These are phyloP conservation scores for Dendrophyllia cribrosa DNA, from an alignment of 64 coral and sea anemone species.

Conservation along the genomic window DNA sequence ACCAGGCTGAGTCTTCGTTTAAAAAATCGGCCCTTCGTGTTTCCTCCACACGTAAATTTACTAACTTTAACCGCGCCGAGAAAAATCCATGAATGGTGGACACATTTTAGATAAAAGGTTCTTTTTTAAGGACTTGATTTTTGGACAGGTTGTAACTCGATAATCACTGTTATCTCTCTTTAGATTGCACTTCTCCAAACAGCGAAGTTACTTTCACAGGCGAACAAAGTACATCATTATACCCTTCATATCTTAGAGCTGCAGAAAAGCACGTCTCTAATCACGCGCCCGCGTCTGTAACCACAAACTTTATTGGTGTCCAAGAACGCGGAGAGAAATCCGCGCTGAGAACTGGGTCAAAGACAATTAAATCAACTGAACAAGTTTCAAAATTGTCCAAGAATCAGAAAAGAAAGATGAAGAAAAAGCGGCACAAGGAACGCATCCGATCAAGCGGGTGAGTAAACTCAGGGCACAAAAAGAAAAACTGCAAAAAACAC, in stretches of 20 bases:
- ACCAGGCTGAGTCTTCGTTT: too few species aligned
- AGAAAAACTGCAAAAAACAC: too few species aligned
- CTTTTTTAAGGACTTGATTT: too few species aligned
- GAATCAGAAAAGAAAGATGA: slow-evolving; percentile 67
- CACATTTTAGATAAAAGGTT: too few species aligned
- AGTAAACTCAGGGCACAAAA: background rate
- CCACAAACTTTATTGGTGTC: background rate
- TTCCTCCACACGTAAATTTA: too few species aligned
- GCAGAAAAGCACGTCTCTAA: background rate
- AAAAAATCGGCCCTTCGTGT: too few species aligned
- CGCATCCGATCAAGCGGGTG: background rate
- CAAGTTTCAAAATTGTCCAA: slow-evolving; percentile 19
- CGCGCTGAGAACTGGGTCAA: background rate
- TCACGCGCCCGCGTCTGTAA: background rate
- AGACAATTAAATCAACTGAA: background rate
- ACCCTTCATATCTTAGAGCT: background rate
- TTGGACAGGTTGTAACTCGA: too few species aligned
- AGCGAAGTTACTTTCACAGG: too few species aligned
- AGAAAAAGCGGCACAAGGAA: slow-evolving; percentile 63
- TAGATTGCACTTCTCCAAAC: too few species aligned
- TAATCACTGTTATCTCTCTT: too few species aligned
- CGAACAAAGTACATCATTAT: background rate
- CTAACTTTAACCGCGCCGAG: too few species aligned
- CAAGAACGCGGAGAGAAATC: background rate
- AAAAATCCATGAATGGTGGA: too few species aligned